Evolutionary conservation across 1,140 invertebrate species (phyloP), one percentile per base, ranked within the genome.

Genomic region (Heliothis virescens): DNA sequence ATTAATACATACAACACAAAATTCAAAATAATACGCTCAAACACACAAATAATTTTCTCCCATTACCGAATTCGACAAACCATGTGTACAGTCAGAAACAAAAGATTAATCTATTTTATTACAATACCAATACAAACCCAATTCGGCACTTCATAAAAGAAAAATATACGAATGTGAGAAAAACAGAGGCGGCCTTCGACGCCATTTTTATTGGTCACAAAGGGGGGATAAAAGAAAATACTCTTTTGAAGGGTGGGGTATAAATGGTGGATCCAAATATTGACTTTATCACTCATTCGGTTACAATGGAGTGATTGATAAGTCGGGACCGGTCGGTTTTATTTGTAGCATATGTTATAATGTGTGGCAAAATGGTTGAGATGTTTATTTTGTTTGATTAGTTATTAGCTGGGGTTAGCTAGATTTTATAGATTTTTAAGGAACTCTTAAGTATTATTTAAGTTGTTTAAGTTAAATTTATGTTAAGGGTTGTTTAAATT

Each of bases 221-320:
- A 50, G 16, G 74, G 26, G 41, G 7, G 34, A 65, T 76, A 76
- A 76, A 76, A 41, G 74, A 5, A 65, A 76, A 65, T 48, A 26
- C 13, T 72, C 18, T 59, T 57, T 63, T 48, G 21, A 10, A 47
- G 10, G 10, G 21, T 41, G 18, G 59, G 12, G 59, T 4, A 75
- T 52, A 15, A 76, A 52, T 26, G 60, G 16, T 16, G 21, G n/a
- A 53, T 18, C 7, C 48, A 47, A 76, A 63, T 76, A 76, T 76
- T 76, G 59, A 52, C 74, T 76, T 65, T 76, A 53, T 76, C 50
- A 63, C 60, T 76, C 59, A 63, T 76, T 12, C 21, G 47, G 57
- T 52, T 52, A 76, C 21, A 53, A 62, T 34, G 16, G 59, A 29
- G 41, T 60, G 72, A 74, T 74, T 62, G 53, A 62, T 62, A 26